These are phyloP conservation scores for Calliopsis andreniformis DNA, from an alignment of 1,140 invertebrate species.

Conservation along the genomic window DNA sequence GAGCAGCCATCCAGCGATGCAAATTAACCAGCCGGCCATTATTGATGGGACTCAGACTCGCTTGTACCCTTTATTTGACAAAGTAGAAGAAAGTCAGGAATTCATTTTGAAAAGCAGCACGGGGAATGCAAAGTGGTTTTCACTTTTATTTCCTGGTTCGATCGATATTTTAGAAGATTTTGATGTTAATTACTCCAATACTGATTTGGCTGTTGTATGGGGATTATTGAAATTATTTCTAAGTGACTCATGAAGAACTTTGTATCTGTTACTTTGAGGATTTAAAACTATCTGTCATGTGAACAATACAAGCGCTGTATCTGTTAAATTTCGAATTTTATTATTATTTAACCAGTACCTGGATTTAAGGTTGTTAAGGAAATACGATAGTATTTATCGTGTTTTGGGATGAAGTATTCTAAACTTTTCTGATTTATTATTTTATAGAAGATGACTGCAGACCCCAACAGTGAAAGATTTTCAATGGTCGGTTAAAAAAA, in stretches of 20 bases:
- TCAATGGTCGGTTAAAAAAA: neutral
- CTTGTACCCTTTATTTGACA: slow-evolving; percentile 25
- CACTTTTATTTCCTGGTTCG: neutral
- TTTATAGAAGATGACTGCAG: no score
- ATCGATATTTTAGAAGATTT: neutral
- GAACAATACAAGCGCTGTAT: no score
- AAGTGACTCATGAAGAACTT: no score
- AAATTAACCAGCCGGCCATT: slow-evolving; percentile 69
- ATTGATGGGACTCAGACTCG: slow-evolving; percentile 23
- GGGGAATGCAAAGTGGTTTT: neutral
- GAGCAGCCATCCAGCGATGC: slow-evolving; percentile 68
- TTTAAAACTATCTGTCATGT: no score
- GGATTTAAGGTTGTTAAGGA: no score
- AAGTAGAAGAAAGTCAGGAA: slow-evolving; percentile 26
- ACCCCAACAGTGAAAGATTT: neutral
- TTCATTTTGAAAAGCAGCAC: slow-evolving; percentile 8
- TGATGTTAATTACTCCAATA: no score
- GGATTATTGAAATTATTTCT: neutral
- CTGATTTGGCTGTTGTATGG: neutral
- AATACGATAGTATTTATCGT: no score
- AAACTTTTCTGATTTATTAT: no score
- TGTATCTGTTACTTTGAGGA: no score
- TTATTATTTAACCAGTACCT: no score
- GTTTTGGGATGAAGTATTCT: no score
- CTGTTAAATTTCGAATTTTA: no score